Evolutionary conservation across 1,140 invertebrate species (phyloP).

Genomic region (Ganaspis sp.): DNA sequence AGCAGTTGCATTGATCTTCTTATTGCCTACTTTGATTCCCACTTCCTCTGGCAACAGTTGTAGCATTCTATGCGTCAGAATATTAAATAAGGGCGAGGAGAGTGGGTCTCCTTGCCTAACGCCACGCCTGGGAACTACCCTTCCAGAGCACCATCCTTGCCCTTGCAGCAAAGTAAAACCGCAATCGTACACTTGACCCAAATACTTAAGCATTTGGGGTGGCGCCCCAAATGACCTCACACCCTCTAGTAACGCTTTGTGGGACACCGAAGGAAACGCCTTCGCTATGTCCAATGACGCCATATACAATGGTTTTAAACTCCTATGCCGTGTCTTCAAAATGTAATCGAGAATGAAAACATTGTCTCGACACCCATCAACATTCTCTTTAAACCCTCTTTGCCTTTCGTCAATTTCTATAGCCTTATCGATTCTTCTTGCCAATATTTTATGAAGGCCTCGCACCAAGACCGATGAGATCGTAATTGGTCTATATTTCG

Average conservation of each 20-base stretch:
- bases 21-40: not conserved
- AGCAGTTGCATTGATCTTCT: too few relatives aligned
- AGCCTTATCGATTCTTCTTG: constrained; percentile 45
- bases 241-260: constrained; percentile 48
- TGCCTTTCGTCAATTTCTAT: constrained; percentile 38
- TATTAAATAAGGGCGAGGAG: too few relatives aligned
- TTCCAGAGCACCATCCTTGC: too few relatives aligned
- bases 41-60: too few relatives aligned
- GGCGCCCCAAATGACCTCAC: constrained; percentile 37
- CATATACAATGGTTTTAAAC: constrained; percentile 41
- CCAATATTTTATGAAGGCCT: constrained; percentile 62
- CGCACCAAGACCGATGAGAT: constrained; percentile 63
- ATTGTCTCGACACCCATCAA: constrained; percentile 51
- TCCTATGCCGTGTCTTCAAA: constrained; percentile 15
- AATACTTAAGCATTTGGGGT: constrained; percentile 42
- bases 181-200: not conserved
- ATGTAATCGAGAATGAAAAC: constrained; percentile 39
- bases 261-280: too few relatives aligned
- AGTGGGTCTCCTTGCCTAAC: constrained; percentile 34
- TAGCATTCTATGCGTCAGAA: too few relatives aligned
- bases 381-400: constrained; percentile 38
- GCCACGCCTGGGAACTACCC: not conserved
- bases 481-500: constrained; percentile 67
- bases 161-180: constrained; percentile 41
- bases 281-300: constrained; percentile 54